Evolutionary conservation across 2,888 invertebrate species (phyloP), one percentile per base, ranked within the genome.

Genomic region (Dryomyza anilis): DNA sequence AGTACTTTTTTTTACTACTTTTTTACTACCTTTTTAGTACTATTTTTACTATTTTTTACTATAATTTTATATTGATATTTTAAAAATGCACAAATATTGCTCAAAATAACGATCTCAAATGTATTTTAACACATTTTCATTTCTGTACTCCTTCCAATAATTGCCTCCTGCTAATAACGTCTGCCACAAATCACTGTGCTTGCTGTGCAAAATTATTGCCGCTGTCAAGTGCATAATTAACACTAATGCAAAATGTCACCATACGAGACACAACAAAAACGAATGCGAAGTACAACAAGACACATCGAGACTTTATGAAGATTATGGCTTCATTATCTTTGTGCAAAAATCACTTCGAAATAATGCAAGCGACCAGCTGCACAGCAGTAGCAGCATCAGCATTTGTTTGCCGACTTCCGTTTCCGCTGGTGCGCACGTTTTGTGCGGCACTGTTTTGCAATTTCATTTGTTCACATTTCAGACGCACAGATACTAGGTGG

Each of bases 251-350:
- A 39, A 56, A 21, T 39, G 23, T 27, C 19, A 5, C 8, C 16
- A 55, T 14, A 56, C 39, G n/a, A 23, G n/a, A n/a, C 55, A 33
- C 14, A n/a, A n/a, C n/a, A n/a, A n/a, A n/a, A n/a, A n/a, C n/a
- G n/a, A n/a, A n/a, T n/a, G n/a, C n/a, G n/a, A n/a, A n/a, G n/a
- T 23, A 21, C 21, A 55, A 2, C 33, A 33, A 36, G 1, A 23
- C 23, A 55, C 23, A 19, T 33, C n/a, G n/a, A 48, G 21, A 48
- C 21, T 23, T 8, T 23, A 21, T 14, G 10, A 55, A 30, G 30
- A 19, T 21, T 55, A 30, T 56, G 10, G 39, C 56, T 56, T 56
- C 39, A 56, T 56, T 56, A 56, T 56, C 56, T 36, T 56, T 23
- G 21, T 21, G 33, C 36, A n/a, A 25, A 33, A 56, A 23, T 56